Evolutionary conservation across 2,113 vertebrate species (phyloP).

Genomic region (Melospiza melodia): DNA sequence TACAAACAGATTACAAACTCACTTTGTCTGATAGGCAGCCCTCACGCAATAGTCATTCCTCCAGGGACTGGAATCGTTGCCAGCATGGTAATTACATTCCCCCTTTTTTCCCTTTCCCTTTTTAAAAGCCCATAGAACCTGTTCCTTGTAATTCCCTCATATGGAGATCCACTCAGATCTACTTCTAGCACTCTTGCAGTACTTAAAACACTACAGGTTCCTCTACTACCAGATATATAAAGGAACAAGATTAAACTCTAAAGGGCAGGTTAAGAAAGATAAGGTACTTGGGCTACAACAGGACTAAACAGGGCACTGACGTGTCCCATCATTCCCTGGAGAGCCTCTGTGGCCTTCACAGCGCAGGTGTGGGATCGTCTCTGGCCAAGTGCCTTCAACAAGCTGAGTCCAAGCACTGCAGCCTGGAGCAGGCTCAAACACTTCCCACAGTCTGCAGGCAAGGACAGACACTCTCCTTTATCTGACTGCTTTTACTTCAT

Average conservation of each 20-base stretch:
- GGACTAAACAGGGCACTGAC: not conserved
- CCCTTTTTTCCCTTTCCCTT: not conserved
- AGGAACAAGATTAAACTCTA: not conserved
- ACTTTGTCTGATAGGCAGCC: not conserved
- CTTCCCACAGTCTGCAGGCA: not conserved
- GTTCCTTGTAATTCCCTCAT: not conserved
- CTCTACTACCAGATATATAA: not conserved
- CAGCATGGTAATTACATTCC: not conserved
- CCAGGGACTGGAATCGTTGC: not conserved
- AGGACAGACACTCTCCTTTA: not conserved
- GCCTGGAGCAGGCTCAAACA: not conserved
- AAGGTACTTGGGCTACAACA: not conserved
- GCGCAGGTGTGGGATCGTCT: not conserved
- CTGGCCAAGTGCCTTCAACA: not conserved
- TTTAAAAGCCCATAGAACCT: not conserved
- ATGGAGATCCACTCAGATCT: not conserved
- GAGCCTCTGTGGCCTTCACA: not conserved
- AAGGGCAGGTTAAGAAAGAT: not conserved
- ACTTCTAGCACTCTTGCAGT: not conserved
- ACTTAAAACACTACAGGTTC: not conserved
- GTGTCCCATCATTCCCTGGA: accelerated
- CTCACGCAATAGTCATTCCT: not conserved
- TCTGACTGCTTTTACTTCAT: not conserved
- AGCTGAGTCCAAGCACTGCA: not conserved
- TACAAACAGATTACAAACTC: not conserved